Evolutionary conservation across 2,797 vertebrate genomes (phyloP).

Genomic region (Enteromius trimaculatus): DNA sequence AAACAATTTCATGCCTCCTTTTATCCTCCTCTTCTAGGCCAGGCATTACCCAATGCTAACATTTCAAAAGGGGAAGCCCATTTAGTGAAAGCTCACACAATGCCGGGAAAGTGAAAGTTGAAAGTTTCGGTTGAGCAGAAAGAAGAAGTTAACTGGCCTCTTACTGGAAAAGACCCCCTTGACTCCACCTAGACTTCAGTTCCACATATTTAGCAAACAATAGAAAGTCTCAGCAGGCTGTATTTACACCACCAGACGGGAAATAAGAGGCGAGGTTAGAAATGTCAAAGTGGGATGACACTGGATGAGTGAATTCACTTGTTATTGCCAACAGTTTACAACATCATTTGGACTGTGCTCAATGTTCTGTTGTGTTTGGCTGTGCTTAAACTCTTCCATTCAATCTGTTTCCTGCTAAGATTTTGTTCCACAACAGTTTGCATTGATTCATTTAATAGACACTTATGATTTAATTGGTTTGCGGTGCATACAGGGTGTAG

Average conservation of each 20-base stretch:
- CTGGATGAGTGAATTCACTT: conserved; percentile 21
- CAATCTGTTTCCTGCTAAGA: background rate
- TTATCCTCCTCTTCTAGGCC: background rate
- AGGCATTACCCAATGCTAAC: conserved; percentile 33
- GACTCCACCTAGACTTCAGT: conserved; percentile 39
- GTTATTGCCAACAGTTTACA: conserved; percentile 12
- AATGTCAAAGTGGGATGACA: background rate
- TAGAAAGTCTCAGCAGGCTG: conserved; percentile 22
- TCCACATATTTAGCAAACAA: conserved; percentile 59
- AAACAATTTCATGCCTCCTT: background rate
- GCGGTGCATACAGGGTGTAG: background rate
- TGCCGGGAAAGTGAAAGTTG: conserved; percentile 69
- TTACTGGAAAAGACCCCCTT: conserved; percentile 70
- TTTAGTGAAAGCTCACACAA: conserved; percentile 46
- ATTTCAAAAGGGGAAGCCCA: conserved; percentile 69
- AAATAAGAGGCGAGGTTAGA: conserved; percentile 45
- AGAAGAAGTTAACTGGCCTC: conserved; percentile 67
- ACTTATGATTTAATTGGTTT: background rate
- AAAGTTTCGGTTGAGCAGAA: conserved; percentile 66
- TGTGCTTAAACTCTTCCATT: conserved; percentile 6
- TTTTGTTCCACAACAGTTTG: background rate
- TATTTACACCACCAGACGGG: conserved; percentile 7
- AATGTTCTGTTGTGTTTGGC: conserved; percentile 1
- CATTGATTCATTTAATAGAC: background rate
- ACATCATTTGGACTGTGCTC: background rate